Base-by-base conservation (phyloP, 2,888 invertebrate species). In the Gortyna flavago region DNA sequence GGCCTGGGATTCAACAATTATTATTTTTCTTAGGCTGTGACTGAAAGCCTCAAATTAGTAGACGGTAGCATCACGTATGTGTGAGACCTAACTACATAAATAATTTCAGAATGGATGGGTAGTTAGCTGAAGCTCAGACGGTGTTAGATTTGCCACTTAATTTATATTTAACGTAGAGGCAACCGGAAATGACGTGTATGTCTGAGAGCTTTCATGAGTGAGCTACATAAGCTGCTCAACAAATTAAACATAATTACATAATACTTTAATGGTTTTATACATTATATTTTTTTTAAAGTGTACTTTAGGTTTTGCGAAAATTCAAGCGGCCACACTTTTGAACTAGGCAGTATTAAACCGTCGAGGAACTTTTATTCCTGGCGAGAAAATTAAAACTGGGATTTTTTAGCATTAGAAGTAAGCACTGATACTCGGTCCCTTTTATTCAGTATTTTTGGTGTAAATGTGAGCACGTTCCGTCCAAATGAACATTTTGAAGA, bases 301-400 rank as follows among this genome's bases (percentile, higher is more conserved):
- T 62, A 75, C 77, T 85, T 77, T 81, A 71, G 86, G n/a, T 87
- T 87, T 85, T 76, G 72, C n/a, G 65, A 79, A 82, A 77, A 82
- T 77, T 85, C 69, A 78, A 87, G 75, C 65, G 66, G 72, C 70
- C 75, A 76, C 76, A 83, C 70, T 87, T 87, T 84, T 80, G 87
- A 87, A 85, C 85, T 80, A 75, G 77, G 76, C 44, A 64, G 77
- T 74, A 77, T 85, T 74, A 77, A 77, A 72, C 66, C 76, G 86
- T 59, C 68, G 41, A 41, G 72, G 48, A 82, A 87, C 73, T 87
- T 85, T 83, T 86, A 81, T 80, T 75, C 72, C 73, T 67, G 73
- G 78, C 77, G 86, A 85, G 87, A 79, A 86, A 86, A 86, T 86
- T 87, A 86, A 86, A 87, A 87, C 86, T 80, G 88, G 86, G 86